These are phyloP conservation scores for Melitaea athalia DNA, from an alignment of 2,888 invertebrate species.

Conservation along the genomic window DNA sequence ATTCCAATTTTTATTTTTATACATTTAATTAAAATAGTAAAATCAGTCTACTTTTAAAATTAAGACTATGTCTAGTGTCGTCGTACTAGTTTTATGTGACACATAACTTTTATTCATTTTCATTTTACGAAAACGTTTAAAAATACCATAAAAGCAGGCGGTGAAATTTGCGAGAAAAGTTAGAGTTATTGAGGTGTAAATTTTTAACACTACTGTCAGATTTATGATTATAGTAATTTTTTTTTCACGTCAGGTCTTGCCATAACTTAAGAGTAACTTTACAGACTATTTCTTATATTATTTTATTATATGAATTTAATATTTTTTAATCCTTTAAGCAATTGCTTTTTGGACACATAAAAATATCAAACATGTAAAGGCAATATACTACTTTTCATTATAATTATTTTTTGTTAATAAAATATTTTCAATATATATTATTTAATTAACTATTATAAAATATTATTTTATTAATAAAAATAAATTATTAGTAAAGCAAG, in stretches of 20 bases:
- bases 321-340: not conserved
- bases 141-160: not conserved
- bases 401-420: too few species aligned
- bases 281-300: not conserved
- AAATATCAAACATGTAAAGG: not conserved
- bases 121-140: not conserved
- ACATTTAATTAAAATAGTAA: too few species aligned
- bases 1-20: too few species aligned
- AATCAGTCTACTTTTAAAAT: too few species aligned
- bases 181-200: not conserved
- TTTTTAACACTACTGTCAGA: slow-evolving; percentile 1
- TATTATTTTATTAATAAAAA: too few species aligned
- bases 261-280: slow-evolving; percentile 12
- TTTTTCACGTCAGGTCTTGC: slow-evolving; percentile 2
- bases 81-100: not conserved
- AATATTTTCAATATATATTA: too few species aligned
- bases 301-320: slow-evolving; percentile 1
- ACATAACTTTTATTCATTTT: slow-evolving; percentile 5
- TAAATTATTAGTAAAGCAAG: too few species aligned
- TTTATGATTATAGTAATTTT: slow-evolving; percentile 11
- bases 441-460: too few species aligned
- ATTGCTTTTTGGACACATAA: not conserved
- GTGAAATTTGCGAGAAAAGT: not conserved
- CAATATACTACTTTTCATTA: too few species aligned
- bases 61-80: not conserved